A percentile compares a stretch with the other conserved stretches of the same genome.
These are phyloP conservation scores for Lepidochitona cinerea DNA, from an alignment of 2,888 invertebrate genomes.

Conservation along the genomic window DNA sequence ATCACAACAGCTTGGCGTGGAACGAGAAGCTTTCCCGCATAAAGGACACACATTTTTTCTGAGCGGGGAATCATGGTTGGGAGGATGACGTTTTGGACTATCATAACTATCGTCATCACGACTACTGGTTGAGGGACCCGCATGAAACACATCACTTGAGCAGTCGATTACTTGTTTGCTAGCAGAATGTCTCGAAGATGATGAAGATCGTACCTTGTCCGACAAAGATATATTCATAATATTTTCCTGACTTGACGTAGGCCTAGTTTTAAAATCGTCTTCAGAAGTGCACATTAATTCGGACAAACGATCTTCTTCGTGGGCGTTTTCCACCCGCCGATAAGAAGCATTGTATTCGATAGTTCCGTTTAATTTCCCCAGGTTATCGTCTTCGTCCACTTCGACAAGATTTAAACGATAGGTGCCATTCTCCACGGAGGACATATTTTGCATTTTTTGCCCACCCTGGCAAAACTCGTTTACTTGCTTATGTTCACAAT, in stretches of 20 bases:
- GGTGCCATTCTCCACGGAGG: constrained; percentile 41
- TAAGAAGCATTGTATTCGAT: constrained; percentile 48
- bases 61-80: background rate
- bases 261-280: background rate
- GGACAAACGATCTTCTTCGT: background rate
- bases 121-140: background rate
- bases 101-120: background rate
- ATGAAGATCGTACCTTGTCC: background rate
- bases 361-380: constrained; percentile 40
- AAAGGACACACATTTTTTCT: background rate
- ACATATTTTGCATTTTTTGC: constrained; percentile 7
- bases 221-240: background rate
- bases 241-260: background rate
- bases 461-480: background rate
- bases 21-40: background rate
- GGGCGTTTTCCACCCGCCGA: constrained; percentile 34
- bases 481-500: background rate
- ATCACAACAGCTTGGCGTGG: constrained; percentile 43
- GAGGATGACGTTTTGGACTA: background rate
- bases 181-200: background rate
- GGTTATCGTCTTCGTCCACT: constrained; percentile 32
- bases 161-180: background rate
- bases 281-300: background rate
- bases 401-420: constrained; percentile 40
- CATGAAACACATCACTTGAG: background rate